Conservation (phyloP, 2,113 vertebrate species). For the Nestor notabilis region DNA sequence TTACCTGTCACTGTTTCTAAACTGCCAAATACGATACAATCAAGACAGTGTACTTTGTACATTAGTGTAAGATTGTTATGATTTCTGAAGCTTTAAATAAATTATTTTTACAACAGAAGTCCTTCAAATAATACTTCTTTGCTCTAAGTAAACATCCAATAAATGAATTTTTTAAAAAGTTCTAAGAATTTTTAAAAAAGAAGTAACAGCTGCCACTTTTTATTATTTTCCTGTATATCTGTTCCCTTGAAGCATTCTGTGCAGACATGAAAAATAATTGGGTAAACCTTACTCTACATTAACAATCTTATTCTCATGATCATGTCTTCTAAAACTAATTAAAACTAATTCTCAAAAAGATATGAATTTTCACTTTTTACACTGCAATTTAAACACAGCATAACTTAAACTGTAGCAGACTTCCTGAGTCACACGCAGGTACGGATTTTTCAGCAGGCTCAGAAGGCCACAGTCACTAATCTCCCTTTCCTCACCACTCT, state of each 20-base stretch:
- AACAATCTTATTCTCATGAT: neutral
- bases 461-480: neutral
- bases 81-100: neutral
- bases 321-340: neutral
- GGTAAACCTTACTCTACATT: neutral
- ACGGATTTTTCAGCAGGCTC: neutral
- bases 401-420: neutral
- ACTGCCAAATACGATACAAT: neutral
- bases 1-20: neutral
- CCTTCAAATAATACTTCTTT: neutral
- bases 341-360: neutral
- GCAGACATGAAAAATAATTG: neutral
- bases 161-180: rapidly evolving
- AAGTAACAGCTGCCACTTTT: neutral
- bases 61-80: neutral
- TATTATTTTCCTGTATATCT: neutral
- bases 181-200: neutral
- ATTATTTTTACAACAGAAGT: neutral
- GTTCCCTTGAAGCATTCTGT: neutral
- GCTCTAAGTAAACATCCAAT: neutral
- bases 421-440: neutral
- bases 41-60: rapidly evolving
- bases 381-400: neutral
- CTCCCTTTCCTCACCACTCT: neutral
- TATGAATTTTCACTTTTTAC: neutral